phyloP scores from a whole-genome alignment of 2,797 vertebrate genomes.

The Graptemys geographica region DNA sequence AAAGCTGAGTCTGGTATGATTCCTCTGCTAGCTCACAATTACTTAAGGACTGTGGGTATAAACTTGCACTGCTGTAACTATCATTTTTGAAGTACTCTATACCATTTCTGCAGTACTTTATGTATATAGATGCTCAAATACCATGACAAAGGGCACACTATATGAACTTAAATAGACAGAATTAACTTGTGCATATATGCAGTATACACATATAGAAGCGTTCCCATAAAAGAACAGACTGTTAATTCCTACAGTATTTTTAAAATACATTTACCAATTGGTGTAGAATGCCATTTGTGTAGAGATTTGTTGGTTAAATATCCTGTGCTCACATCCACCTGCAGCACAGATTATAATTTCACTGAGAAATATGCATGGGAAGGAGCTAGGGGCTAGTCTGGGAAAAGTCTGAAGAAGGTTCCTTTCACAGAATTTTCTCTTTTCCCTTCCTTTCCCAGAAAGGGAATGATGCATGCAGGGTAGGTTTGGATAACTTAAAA shows the following conservation, averaged over 20 bases:
- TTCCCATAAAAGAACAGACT: not conserved
- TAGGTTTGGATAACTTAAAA: too few species aligned
- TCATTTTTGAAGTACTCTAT: accelerated
- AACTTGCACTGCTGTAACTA: accelerated
- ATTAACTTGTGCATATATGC: not conserved
- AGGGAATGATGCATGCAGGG: too few species aligned
- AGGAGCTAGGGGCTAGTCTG: too few species aligned
- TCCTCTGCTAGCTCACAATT: not conserved
- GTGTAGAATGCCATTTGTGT: not conserved
- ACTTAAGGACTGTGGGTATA: not conserved
- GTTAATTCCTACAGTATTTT: not conserved
- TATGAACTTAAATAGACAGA: not conserved
- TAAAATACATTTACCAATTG: too few species aligned
- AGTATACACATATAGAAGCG: not conserved
- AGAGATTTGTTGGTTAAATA: not conserved
- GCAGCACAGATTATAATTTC: too few species aligned
- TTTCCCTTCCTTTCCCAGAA: too few species aligned
- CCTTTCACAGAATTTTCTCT: too few species aligned
- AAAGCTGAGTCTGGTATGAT: not conserved
- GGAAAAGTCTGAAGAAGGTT: too few species aligned
- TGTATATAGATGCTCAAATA: not conserved
- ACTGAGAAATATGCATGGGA: too few species aligned
- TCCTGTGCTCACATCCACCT: not conserved
- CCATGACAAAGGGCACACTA: not conserved
- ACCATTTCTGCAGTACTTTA: not conserved